Conservation (phyloP, 2,797 vertebrate genomes). For the Trachurus trachurus region DNA sequence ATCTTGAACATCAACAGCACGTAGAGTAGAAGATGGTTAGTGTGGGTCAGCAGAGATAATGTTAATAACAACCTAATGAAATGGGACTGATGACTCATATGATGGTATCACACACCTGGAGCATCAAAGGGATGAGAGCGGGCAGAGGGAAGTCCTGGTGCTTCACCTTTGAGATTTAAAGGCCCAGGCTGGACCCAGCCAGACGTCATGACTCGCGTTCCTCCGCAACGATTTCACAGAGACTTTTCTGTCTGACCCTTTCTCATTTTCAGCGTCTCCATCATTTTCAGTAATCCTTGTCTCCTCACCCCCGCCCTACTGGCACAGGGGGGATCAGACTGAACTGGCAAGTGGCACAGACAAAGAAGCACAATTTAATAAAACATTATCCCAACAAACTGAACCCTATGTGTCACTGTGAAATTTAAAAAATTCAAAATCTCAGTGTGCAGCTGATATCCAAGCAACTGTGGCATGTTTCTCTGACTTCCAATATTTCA, state of each 20-base stretch:
- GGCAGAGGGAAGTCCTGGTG: constrained; percentile 1
- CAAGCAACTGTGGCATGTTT: not conserved
- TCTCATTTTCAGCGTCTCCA: constrained; percentile 15
- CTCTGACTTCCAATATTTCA: not conserved
- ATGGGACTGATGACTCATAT: constrained; percentile 66
- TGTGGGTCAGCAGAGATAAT: constrained; percentile 62
- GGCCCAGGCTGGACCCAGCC: constrained; percentile 12
- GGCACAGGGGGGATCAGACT: constrained; percentile 55
- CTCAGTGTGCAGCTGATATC: not conserved
- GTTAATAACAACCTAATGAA: constrained; percentile 77
- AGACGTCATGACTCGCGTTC: constrained; percentile 27
- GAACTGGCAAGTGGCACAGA: constrained; percentile 24
- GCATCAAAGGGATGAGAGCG: constrained; percentile 74
- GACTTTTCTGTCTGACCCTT: constrained; percentile 28
- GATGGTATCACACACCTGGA: constrained; percentile 84
- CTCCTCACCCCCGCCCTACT: constrained; percentile 39
- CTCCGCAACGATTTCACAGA: not conserved
- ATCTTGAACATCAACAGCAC: constrained; percentile 20
- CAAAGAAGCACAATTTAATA: constrained; percentile 11
- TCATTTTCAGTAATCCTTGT: constrained; percentile 49
- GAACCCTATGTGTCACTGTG: not conserved
- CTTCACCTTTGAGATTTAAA: constrained; percentile 47
- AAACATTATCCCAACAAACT: constrained; percentile 6
- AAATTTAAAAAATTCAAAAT: not conserved
- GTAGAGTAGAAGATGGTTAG: constrained; percentile 30